Percentiles rank a stretch among this genome's conserved stretches.
Evolutionary conservation across 2,113 vertebrate genomes (phyloP).

Genomic region (Nycticebus coucang): DNA sequence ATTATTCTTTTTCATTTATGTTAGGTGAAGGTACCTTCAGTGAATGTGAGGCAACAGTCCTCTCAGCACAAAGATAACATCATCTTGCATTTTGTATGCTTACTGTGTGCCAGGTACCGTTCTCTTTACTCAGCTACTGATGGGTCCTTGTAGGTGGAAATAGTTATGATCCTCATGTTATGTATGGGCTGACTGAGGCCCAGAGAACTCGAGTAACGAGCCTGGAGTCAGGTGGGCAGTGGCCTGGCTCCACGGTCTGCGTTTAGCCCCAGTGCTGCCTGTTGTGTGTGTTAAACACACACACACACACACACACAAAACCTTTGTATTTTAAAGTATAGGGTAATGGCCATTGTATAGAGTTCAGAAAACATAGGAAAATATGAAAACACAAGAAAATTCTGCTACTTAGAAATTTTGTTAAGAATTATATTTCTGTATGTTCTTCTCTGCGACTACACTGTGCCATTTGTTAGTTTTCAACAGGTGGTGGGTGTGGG

Average conservation of each 20-base stretch:
- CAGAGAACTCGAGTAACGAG: neutral
- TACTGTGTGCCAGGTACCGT: neutral
- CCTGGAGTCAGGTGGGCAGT: neutral
- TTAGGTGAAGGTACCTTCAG: neutral
- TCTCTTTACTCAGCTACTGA: neutral
- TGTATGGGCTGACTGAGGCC: neutral
- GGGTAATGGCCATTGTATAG: too few relatives aligned
- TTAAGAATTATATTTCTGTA: neutral
- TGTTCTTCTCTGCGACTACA: rapidly evolving
- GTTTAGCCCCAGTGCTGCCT: rapidly evolving
- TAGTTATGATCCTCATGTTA: neutral
- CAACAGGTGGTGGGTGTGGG: too few relatives aligned
- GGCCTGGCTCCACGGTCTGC: neutral
- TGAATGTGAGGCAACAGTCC: neutral
- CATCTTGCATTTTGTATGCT: rapidly evolving
- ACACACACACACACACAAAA: neutral
- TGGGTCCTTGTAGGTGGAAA: neutral
- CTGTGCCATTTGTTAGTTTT: neutral
- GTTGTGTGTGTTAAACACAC: neutral
- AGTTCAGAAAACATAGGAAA: neutral
- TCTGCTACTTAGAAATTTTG: neutral
- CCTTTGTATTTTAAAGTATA: neutral
- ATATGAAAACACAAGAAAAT: neutral
- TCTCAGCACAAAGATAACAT: rapidly evolving
- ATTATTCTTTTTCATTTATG: neutral